phyloP scores from a whole-genome alignment of 1,140 invertebrate species.

The Stegodyphus mimosarum region DNA sequence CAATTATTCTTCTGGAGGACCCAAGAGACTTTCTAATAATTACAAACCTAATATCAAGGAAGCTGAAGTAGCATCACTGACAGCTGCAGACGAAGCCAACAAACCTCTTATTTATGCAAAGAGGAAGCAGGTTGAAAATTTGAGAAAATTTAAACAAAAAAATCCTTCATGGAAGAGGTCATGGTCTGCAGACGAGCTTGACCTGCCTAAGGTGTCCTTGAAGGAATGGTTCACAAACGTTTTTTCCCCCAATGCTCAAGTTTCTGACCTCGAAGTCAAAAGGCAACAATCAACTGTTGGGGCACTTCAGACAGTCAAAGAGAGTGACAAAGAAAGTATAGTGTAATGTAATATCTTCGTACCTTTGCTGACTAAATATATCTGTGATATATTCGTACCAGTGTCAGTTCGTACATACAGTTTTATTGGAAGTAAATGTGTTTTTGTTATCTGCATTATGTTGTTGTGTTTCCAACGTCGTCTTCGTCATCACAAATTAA shows the following conservation, averaged over 20 bases:
- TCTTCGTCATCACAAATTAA: no score
- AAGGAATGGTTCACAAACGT: slow-evolving; percentile 16
- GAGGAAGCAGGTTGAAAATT: slow-evolving; percentile 1
- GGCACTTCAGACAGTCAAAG: slow-evolving; percentile 25
- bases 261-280: neutral
- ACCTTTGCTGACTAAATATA: no score
- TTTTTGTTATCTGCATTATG: neutral
- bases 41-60: neutral
- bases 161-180: slow-evolving; percentile 30
- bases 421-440: no score
- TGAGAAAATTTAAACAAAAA: slow-evolving; percentile 30
- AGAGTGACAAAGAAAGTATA: slow-evolving; percentile 51
- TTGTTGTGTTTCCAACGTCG: no score
- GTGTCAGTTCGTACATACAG: no score
- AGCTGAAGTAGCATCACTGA: no score
- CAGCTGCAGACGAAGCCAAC: neutral
- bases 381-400: no score
- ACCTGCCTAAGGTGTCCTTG: neutral
- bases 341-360: slow-evolving; percentile 12
- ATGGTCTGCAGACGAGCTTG: slow-evolving; percentile 37
- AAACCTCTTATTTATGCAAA: slow-evolving; percentile 27
- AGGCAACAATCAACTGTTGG: neutral
- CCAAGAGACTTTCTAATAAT: neutral
- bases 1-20: neutral
- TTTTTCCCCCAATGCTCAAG: neutral